A percentile compares a stretch with the other conserved stretches of the same genome.
Conservation (phyloP, 2,797 vertebrate species). For the Parauchenoglanis punctatus region DNA sequence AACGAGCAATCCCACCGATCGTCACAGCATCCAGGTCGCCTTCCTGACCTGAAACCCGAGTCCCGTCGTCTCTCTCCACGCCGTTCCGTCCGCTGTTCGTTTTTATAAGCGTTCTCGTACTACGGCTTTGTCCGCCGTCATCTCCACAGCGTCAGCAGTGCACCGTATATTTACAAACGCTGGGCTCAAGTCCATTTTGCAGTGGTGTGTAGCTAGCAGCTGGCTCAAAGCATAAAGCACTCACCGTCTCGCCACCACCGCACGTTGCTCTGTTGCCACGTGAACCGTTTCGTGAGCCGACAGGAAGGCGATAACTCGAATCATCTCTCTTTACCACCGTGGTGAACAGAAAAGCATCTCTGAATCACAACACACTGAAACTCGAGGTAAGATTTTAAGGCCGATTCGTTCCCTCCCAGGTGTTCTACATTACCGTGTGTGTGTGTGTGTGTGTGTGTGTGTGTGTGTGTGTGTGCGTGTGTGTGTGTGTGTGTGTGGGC, state of each 20-base stretch:
- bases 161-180: background rate
- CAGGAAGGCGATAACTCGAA: no score
- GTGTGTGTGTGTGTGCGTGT: constrained; percentile 34
- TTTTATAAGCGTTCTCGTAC: background rate
- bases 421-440: background rate
- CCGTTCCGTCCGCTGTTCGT: background rate
- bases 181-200: background rate
- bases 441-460: background rate
- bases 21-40: background rate
- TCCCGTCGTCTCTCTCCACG: background rate
- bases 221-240: background rate
- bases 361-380: background rate
- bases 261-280: no score
- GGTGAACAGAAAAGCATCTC: background rate
- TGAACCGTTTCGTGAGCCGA: no score
- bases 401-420: no score
- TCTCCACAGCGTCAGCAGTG: background rate
- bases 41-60: background rate
- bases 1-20: background rate
- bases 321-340: background rate
- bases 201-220: background rate
- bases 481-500: constrained; percentile 29
- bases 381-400: background rate
- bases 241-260: background rate
- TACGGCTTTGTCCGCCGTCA: background rate